Conservation (phyloP, 1,140 invertebrate species). For the Drosophila mojavensis region DNA sequence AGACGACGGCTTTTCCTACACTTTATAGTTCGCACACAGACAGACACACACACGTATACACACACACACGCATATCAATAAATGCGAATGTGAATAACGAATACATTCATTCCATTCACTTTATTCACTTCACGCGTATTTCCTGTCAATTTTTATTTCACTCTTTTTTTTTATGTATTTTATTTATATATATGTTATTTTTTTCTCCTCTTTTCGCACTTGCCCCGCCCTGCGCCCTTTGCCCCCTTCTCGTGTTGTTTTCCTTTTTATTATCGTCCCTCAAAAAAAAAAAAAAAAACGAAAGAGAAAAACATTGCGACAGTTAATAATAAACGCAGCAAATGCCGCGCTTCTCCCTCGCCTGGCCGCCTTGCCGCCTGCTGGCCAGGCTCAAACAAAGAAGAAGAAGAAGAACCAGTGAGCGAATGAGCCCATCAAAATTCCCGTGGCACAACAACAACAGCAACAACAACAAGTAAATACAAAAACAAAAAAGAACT, state of each 20-base stretch:
- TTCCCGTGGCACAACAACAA: constrained; percentile 7
- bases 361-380: not conserved
- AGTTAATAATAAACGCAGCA: constrained; percentile 74
- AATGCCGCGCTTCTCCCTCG: constrained; percentile 11
- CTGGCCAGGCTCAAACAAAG: constrained; percentile 33
- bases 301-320: constrained; percentile 58
- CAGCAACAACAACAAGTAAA: constrained; percentile 13
- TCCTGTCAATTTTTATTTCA: constrained; percentile 56
- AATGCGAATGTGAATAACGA: constrained; percentile 26
- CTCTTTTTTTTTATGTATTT: not conserved
- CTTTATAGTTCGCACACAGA: constrained; percentile 31
- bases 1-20: constrained; percentile 1
- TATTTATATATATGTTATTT: constrained; percentile 6
- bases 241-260: not conserved
- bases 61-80: not conserved
- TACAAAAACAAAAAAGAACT: constrained; percentile 1
- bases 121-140: constrained; percentile 30
- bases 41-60: not conserved
- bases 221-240: not conserved
- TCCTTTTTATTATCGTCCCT: constrained; percentile 32
- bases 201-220: constrained; percentile 27
- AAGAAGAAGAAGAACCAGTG: not conserved
- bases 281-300: not conserved
- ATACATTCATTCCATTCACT: constrained; percentile 43
- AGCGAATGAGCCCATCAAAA: constrained; percentile 52